Evolutionary conservation across 1,140 invertebrate species (phyloP).

Genomic region (Homarus americanus): DNA sequence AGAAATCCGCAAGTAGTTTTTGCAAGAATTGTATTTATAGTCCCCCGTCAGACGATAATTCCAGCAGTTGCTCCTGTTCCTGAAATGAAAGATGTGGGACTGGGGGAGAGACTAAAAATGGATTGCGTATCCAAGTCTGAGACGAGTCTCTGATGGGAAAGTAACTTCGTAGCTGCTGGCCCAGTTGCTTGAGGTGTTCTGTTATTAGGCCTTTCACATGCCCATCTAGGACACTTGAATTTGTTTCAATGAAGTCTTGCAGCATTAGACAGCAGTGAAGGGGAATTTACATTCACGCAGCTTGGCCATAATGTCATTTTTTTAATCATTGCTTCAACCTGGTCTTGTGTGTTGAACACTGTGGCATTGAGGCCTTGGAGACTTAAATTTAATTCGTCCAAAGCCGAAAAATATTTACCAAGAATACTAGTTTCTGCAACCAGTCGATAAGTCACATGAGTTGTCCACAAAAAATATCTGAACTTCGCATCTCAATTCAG

Average conservation of each 20-base stretch:
- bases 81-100: conserved; percentile 7
- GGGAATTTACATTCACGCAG: not conserved
- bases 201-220: not conserved
- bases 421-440: conserved; percentile 26
- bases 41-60: conserved; percentile 6
- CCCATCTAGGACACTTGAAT: conserved; percentile 3
- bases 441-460: conserved; percentile 12
- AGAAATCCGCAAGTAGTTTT: conserved; percentile 35
- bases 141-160: not conserved
- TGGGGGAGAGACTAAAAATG: conserved; percentile 14
- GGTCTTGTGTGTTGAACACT: conserved; percentile 27
- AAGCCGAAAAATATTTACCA: conserved; percentile 12
- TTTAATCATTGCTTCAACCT: conserved; percentile 33
- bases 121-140: not conserved
- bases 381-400: conserved; percentile 15
- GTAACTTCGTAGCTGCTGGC: conserved; percentile 1
- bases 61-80: not conserved
- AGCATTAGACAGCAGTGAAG: conserved; percentile 15
- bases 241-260: not conserved
- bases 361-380: conserved; percentile 8
- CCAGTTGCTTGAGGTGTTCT: not conserved
- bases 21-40: conserved; percentile 27
- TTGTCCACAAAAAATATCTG: conserved; percentile 17
- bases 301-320: conserved; percentile 19
- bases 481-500: conserved; percentile 26